phyloP scores from a whole-genome alignment of 2,888 invertebrate genomes.

The Micropterix aruncella region DNA sequence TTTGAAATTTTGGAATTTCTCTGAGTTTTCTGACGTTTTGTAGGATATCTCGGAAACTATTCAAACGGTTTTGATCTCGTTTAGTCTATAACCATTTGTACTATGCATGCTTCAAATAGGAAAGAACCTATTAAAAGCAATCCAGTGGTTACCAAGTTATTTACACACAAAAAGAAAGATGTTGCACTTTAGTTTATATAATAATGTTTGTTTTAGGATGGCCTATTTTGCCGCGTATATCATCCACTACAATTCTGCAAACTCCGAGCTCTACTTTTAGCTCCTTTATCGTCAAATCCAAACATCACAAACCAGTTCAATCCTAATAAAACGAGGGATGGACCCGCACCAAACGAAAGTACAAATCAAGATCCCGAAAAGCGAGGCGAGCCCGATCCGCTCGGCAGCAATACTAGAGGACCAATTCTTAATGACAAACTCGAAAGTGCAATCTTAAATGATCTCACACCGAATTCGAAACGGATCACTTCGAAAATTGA shows the following conservation, averaged over 20 bases:
- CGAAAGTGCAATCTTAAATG: not conserved
- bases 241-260: conserved; percentile 85
- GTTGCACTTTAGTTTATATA: too few species aligned
- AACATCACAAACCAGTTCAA: conserved; percentile 13
- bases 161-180: too few species aligned
- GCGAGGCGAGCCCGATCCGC: not conserved
- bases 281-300: conserved; percentile 16
- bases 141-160: too few species aligned
- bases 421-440: not conserved
- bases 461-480: not conserved
- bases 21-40: too few species aligned
- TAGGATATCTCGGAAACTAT: too few species aligned
- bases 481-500: not conserved
- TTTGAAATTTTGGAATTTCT: too few species aligned
- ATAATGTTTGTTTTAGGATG: conserved; percentile 29
- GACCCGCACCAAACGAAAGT: too few species aligned
- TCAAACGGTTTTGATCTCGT: too few species aligned
- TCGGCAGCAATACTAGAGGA: not conserved
- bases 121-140: too few species aligned
- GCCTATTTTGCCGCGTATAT: conserved; percentile 81
- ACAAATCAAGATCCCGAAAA: not conserved
- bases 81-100: too few species aligned
- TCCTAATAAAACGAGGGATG: not conserved
- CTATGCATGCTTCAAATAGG: too few species aligned
- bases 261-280: conserved; percentile 44